Evolutionary conservation across 2,888 invertebrate genomes (phyloP).

Genomic region (Thysanoteuthis rhombus): DNA sequence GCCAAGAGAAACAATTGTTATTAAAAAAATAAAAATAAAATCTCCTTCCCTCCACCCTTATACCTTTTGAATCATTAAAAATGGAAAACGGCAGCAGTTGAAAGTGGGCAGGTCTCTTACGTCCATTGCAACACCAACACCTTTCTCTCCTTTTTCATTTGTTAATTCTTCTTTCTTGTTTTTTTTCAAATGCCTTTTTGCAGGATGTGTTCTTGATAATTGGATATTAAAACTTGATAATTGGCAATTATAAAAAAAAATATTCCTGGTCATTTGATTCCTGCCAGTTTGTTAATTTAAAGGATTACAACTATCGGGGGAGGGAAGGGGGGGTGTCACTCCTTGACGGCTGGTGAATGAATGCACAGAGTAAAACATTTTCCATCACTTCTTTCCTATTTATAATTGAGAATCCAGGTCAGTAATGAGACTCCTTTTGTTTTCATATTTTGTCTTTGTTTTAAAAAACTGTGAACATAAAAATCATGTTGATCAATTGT

Average conservation of each 20-base stretch:
- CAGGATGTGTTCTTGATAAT: constrained; percentile 12
- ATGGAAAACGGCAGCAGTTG: background rate
- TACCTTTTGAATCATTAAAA: constrained; percentile 12
- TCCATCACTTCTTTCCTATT: background rate
- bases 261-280: background rate
- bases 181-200: background rate
- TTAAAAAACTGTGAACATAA: background rate
- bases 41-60: background rate
- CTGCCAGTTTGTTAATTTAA: constrained; percentile 1
- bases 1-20: background rate
- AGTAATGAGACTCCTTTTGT: background rate
- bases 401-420: background rate
- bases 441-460: background rate
- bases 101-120: background rate
- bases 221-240: constrained; percentile 12
- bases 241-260: background rate
- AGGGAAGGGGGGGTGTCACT: background rate
- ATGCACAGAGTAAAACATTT: background rate
- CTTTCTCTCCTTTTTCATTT: background rate
- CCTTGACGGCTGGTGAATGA: background rate
- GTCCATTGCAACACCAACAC: background rate
- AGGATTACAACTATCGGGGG: background rate
- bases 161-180: background rate
- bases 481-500: background rate
- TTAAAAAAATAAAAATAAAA: background rate